Conservation (phyloP, 2,797 vertebrate genomes). For the Argentina silus region DNA sequence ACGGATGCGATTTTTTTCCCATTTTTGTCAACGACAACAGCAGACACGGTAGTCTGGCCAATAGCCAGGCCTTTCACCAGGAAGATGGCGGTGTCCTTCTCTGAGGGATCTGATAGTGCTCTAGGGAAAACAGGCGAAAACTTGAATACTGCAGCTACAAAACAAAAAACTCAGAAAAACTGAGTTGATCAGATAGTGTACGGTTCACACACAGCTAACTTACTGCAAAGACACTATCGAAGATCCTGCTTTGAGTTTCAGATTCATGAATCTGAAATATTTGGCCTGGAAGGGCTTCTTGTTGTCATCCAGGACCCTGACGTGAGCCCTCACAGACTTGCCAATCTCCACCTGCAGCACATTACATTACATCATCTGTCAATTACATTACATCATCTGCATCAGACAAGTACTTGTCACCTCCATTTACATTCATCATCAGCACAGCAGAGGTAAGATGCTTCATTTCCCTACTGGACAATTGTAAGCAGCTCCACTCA, state of each 20-base stretch:
- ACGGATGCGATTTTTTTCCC: conserved; percentile 83
- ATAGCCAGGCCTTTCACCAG: conserved; percentile 83
- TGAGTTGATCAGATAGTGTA: background rate
- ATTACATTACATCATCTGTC: no score
- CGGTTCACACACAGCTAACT: conserved; percentile 74
- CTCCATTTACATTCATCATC: background rate
- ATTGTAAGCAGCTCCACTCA: background rate
- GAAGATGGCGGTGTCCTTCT: conserved; percentile 86
- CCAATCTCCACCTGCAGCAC: conserved; percentile 92
- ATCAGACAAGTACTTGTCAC: background rate
- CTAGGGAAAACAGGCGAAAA: conserved; percentile 62
- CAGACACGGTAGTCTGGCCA: conserved; percentile 90
- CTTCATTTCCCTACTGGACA: background rate
- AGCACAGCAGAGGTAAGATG: background rate
- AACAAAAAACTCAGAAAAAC: no score
- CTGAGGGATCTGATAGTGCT: conserved; percentile 78
- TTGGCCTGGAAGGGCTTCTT: conserved; percentile 89
- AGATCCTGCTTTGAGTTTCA: conserved; percentile 88
- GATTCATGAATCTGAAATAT: conserved; percentile 89
- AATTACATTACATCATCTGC: no score
- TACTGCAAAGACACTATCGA: conserved; percentile 88
- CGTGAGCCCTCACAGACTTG: conserved; percentile 88
- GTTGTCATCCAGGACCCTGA: conserved; percentile 89
- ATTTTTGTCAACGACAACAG: conserved; percentile 81
- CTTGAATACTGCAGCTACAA: background rate